phyloP scores from a whole-genome alignment of 2,113 vertebrate genomes.

The Coryphaenoides rupestris region DNA sequence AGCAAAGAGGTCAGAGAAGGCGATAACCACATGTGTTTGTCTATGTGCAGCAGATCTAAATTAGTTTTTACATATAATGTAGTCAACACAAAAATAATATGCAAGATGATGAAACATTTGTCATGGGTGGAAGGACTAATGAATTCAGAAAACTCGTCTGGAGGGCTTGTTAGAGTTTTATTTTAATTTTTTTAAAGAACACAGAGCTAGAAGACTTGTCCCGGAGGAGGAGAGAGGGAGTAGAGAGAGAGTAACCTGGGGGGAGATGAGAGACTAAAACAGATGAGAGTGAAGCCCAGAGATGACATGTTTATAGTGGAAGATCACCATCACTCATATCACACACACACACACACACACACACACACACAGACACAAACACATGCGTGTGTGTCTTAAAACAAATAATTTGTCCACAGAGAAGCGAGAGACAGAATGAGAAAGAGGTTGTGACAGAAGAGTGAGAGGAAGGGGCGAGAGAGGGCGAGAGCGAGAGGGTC shows the following conservation, averaged over 20 bases:
- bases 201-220: constrained; percentile 37
- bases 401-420: too few species aligned
- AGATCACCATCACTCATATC: constrained; percentile 22
- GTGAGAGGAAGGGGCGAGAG: too few species aligned
- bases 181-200: constrained; percentile 49
- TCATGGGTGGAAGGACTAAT: constrained; percentile 25
- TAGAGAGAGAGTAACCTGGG: constrained; percentile 14
- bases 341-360: constrained; percentile 24
- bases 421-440: not conserved
- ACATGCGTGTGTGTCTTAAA: not conserved
- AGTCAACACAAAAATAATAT: not conserved
- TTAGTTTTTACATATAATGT: too few species aligned
- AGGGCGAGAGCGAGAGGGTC: too few species aligned
- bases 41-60: too few species aligned
- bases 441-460: too few species aligned
- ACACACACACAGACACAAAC: constrained; percentile 11
- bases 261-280: constrained; percentile 46
- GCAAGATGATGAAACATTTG: not conserved
- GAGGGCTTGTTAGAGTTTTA: constrained; percentile 40
- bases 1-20: too few species aligned
- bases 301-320: constrained; percentile 32
- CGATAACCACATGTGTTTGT: too few species aligned
- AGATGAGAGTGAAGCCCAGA: constrained; percentile 25
- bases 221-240: constrained; percentile 24
- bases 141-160: constrained; percentile 37